These are phyloP conservation scores for Suillia variegata DNA, from an alignment of 2,888 invertebrate species.

Conservation along the genomic window DNA sequence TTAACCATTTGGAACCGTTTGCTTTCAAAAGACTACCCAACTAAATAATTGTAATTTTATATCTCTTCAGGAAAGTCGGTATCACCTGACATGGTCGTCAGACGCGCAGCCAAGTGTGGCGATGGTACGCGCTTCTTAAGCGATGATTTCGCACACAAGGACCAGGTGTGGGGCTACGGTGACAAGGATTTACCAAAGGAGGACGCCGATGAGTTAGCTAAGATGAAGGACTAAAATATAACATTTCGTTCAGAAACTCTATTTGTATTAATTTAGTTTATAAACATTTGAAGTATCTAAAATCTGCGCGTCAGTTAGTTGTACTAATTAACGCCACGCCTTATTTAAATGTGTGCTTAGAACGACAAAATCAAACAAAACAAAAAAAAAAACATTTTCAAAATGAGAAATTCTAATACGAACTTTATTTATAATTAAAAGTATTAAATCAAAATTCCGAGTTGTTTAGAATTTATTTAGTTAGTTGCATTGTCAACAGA, in stretches of 20 bases:
- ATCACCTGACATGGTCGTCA: conserved; percentile 65
- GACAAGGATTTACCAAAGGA: conserved; percentile 66
- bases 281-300: not conserved
- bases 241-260: no score
- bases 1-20: not conserved
- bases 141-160: conserved; percentile 55
- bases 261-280: not conserved
- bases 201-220: conserved; percentile 64
- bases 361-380: no score
- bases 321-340: conserved; percentile 12
- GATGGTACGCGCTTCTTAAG: conserved; percentile 65
- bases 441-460: no score
- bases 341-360: conserved; percentile 21
- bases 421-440: no score
- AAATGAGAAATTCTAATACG: no score
- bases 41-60: not conserved
- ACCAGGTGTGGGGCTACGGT: conserved; percentile 69
- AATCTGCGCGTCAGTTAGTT: not conserved
- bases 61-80: conserved; percentile 64
- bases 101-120: conserved; percentile 66
- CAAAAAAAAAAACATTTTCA: no score
- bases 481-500: no score
- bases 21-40: not conserved
- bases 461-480: no score
- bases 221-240: conserved; percentile 64